Conservation (phyloP, 2,113 vertebrate species). For the Phycodurus eques region DNA sequence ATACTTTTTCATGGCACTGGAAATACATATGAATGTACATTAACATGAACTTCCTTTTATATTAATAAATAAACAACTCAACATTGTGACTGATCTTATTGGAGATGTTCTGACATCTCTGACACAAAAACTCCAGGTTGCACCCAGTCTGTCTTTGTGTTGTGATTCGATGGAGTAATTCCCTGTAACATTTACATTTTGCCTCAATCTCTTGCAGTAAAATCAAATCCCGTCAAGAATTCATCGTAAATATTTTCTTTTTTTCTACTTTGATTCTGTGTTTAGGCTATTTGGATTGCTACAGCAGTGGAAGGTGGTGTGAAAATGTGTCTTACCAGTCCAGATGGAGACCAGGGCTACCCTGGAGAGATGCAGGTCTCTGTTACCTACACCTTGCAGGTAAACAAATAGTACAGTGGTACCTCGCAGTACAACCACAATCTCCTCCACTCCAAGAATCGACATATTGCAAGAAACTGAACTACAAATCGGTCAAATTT, state of each 20-base stretch:
- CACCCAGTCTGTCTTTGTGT: no score
- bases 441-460: neutral
- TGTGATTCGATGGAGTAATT: no score
- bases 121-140: neutral
- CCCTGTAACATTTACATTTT: no score
- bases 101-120: no score
- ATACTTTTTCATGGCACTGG: no score
- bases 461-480: neutral
- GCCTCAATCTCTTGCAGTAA: no score
- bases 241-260: neutral
- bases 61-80: neutral
- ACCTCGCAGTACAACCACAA: neutral
- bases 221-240: no score
- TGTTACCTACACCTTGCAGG: constrained; percentile 83
- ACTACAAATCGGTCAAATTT: neutral
- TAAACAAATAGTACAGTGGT: constrained; percentile 8
- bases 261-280: neutral
- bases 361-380: constrained; percentile 85
- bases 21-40: no score
- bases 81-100: neutral
- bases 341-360: constrained; percentile 88
- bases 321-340: constrained; percentile 80
- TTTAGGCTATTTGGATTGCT: constrained; percentile 85
- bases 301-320: constrained; percentile 76
- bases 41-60: neutral